Percentiles rank a stretch among this genome's conserved stretches.
Conservation (phyloP, 2,113 vertebrate species). For the Crotalus viridis region DNA sequence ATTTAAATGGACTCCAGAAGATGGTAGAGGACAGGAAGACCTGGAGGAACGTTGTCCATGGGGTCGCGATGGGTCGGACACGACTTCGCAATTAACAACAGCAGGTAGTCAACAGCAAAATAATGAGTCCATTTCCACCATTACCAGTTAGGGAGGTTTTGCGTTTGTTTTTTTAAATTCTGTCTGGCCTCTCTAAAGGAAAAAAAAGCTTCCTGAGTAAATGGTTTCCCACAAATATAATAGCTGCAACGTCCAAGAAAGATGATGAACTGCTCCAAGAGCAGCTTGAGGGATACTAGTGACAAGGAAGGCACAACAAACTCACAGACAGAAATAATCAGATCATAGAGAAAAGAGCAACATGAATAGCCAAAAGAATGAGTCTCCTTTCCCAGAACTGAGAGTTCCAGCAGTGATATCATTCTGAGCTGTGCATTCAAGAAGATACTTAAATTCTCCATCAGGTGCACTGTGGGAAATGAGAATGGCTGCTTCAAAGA, state of each 20-base stretch:
- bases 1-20: too few relatives aligned
- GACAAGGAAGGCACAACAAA: background rate
- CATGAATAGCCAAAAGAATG: background rate
- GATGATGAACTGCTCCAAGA: conserved; percentile 42
- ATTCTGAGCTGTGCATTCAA: background rate
- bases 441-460: background rate
- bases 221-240: background rate
- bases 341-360: background rate
- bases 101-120: background rate
- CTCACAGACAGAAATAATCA: background rate
- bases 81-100: too few relatives aligned
- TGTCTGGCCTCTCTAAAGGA: background rate
- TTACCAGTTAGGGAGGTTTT: background rate
- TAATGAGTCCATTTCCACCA: background rate
- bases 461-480: background rate
- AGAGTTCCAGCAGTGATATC: background rate
- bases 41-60: too few relatives aligned
- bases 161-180: background rate
- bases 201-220: background rate
- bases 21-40: too few relatives aligned
- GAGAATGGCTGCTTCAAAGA: background rate
- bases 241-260: background rate
- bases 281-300: background rate
- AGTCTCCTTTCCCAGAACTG: background rate
- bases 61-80: too few relatives aligned